Percentiles rank a stretch among this genome's conserved stretches.
phyloP scores from a whole-genome alignment of 2,797 vertebrate genomes.

The Capromys pilorides region DNA sequence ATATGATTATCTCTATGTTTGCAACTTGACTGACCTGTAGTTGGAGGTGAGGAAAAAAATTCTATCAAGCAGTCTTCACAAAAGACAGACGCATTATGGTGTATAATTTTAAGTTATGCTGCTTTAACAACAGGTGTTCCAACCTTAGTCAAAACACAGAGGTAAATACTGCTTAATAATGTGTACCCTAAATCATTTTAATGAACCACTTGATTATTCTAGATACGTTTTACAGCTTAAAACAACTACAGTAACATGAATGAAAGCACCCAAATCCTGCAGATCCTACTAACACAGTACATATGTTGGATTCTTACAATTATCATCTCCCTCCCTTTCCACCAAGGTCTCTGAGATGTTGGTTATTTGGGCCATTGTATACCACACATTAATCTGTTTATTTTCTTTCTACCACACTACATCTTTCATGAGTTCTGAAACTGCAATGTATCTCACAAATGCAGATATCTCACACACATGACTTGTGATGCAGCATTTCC shows the following conservation, averaged over 20 bases:
- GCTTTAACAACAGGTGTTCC: background rate
- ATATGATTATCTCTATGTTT: slow-evolving; percentile 53
- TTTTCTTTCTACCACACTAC: background rate
- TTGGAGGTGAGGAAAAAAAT: slow-evolving; percentile 38
- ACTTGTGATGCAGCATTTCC: background rate
- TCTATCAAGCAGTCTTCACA: background rate
- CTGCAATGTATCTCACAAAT: background rate
- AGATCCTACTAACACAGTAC: background rate
- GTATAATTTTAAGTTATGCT: slow-evolving; percentile 1
- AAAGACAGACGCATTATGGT: background rate
- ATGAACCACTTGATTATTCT: background rate
- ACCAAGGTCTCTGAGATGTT: background rate
- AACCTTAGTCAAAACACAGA: background rate
- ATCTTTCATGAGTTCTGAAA: slow-evolving; percentile 12
- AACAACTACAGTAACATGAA: background rate
- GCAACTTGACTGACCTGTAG: slow-evolving; percentile 33
- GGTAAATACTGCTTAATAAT: background rate
- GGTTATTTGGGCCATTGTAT: background rate
- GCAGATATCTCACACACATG: background rate
- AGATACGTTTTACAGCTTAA: slow-evolving; percentile 1
- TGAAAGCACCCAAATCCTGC: background rate
- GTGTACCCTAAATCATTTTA: background rate
- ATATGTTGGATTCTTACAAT: background rate
- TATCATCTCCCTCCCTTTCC: too few species aligned
- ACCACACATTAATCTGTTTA: background rate